Conservation (phyloP, 2,113 vertebrate species). For the Nematolebias whitei region DNA sequence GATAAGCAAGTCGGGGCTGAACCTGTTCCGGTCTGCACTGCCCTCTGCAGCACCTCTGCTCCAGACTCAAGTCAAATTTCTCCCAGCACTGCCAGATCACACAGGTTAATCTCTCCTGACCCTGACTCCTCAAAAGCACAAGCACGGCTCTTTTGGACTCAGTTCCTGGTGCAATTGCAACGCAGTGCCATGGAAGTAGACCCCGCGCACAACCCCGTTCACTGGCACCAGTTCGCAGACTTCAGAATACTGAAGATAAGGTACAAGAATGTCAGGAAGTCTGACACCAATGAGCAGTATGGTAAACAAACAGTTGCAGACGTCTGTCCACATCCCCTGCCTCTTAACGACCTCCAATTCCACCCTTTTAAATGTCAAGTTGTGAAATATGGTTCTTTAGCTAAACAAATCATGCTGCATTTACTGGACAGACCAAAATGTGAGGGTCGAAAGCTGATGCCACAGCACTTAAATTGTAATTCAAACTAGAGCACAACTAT, state of each 20-base stretch:
- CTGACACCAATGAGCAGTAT: conserved; percentile 73
- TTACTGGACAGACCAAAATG: conserved; percentile 9
- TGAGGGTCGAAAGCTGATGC: neutral
- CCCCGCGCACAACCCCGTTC: conserved; percentile 56
- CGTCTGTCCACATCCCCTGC: conserved; percentile 73
- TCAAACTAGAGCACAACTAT: neutral
- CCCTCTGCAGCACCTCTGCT: conserved; percentile 91
- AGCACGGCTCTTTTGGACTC: conserved; percentile 71
- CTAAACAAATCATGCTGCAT: conserved; percentile 51
- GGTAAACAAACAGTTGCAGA: conserved; percentile 82
- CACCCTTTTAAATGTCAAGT: conserved; percentile 73
- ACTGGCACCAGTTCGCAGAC: conserved; percentile 71
- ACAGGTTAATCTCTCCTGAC: conserved; percentile 78
- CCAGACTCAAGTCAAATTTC: conserved; percentile 87
- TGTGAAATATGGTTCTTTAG: conserved; percentile 65
- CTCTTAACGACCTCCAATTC: conserved; percentile 72
- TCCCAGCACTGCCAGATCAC: conserved; percentile 70
- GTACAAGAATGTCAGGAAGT: conserved; percentile 83
- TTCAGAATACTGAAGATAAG: conserved; percentile 73
- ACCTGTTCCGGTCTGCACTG: conserved; percentile 93
- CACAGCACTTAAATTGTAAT: neutral
- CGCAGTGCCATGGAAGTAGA: conserved; percentile 51
- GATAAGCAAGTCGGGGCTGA: conserved; percentile 94
- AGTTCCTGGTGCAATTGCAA: conserved; percentile 51
- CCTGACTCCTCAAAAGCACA: conserved; percentile 75